Base-by-base conservation (phyloP, 2,113 vertebrate genomes). In the Epinephelus moara region DNA sequence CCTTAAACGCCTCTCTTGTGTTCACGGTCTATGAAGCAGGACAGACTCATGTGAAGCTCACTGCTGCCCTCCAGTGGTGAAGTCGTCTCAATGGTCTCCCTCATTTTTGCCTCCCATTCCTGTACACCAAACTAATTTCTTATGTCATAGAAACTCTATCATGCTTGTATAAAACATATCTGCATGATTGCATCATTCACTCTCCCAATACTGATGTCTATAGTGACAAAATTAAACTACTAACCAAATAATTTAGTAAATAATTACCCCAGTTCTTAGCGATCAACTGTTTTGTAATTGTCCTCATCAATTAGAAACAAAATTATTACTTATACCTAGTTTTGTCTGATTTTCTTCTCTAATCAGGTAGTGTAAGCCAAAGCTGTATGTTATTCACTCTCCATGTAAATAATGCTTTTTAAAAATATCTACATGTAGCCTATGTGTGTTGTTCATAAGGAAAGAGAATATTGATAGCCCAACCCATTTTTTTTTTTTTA, bases 1-100 rank as follows among this genome's bases (percentile, higher is more conserved):
- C 1, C 0, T 0, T 25, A 55, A 89, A 90, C 1, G 30, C 53
- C 64, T 11, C 79, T 49, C 1, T 42, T 15, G 21, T 60, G 19
- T 79, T 61, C 19, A 4, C 23, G 21, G 61, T 56, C 59, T 77
- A 30, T 8, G n/a, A 59, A 33, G 69, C 30, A 74, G 59, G 7
- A 40, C 1, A 19, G 23, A 11, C 21, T 57, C 6, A 33, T 63
- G 8, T 62, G 50, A 30, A n/a, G 64, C 14, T 13, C 1, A n/a
- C 45, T 92, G 82, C 75, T 85, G 89, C 66, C 80, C 57, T 74
- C 91, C 19, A 19, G 66, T 78, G 91, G 77, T 63, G 6, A 78
- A 52, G 1, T 6, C 1, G 12, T 17, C 52, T 40, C 12, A 42
- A 25, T 45, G 9, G 5, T 47, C 25, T 52, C 19, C 30, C 19